A percentile compares a stretch with the other conserved stretches of the same genome.
Conservation (phyloP, 1,140 invertebrate genomes). For the Drosophila biarmipes region DNA sequence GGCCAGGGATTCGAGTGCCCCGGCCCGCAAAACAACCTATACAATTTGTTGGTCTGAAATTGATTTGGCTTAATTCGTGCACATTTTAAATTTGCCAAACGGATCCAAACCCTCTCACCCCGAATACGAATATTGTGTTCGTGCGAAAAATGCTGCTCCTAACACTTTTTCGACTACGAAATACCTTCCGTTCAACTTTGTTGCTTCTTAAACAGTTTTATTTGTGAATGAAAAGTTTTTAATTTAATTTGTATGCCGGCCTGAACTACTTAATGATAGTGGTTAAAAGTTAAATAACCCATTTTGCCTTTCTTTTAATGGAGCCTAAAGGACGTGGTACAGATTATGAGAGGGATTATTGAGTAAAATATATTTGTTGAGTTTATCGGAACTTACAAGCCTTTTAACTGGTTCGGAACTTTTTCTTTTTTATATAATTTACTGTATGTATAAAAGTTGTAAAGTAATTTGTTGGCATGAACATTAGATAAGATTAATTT, state of each 20-base stretch:
- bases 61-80: constrained; percentile 77
- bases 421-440: too few species aligned
- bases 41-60: constrained; percentile 70
- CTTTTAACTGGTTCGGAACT: too few species aligned
- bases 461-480: too few species aligned
- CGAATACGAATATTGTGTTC: constrained; percentile 23
- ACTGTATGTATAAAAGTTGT: too few species aligned
- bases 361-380: not conserved
- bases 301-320: not conserved
- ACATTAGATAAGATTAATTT: too few species aligned
- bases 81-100: constrained; percentile 70
- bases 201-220: constrained; percentile 27
- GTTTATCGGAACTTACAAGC: not conserved
- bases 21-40: constrained; percentile 51
- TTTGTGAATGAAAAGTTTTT: constrained; percentile 28
- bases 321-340: not conserved
- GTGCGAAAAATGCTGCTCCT: constrained; percentile 11
- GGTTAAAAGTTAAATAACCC: constrained; percentile 15
- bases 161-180: constrained; percentile 22
- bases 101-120: not conserved
- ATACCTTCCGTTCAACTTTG: constrained; percentile 17
- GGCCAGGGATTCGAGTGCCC: constrained; percentile 37
- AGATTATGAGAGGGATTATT: not conserved
- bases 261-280: constrained; percentile 22
- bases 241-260: constrained; percentile 28